Evolutionary conservation across 2,888 invertebrate species (phyloP).

Genomic region (Dolomedes plantarius): DNA sequence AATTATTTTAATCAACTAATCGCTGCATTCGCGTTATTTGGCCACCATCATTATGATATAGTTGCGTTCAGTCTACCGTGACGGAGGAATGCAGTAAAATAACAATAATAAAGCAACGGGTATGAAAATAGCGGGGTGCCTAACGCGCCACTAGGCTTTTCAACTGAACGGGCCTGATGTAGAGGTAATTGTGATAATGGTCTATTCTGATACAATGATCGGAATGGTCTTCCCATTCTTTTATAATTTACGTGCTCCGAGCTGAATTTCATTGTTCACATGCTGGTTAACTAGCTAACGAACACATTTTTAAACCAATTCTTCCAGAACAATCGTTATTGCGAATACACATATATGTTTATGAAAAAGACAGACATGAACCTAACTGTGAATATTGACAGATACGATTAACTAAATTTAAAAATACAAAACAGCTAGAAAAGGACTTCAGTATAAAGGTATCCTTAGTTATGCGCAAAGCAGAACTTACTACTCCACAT

Average conservation of each 20-base stretch:
- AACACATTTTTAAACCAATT: too few species aligned
- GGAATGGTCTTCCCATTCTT: neutral
- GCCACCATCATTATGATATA: neutral
- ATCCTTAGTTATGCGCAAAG: too few species aligned
- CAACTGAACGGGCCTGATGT: neutral
- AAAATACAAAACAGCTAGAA: too few species aligned
- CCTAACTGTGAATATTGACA: too few species aligned
- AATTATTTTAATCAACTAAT: conserved; percentile 34
- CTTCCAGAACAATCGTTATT: too few species aligned
- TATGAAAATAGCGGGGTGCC: neutral
- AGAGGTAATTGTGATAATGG: neutral
- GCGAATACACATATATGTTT: too few species aligned
- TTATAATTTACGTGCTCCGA: neutral
- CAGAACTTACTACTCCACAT: too few species aligned
- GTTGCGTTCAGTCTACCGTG: neutral
- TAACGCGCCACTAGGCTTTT: neutral
- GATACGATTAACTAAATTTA: too few species aligned
- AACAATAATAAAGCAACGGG: neutral
- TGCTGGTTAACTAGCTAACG: too few species aligned
- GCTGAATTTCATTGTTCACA: neutral
- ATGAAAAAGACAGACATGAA: too few species aligned
- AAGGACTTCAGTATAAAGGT: too few species aligned
- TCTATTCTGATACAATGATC: neutral
- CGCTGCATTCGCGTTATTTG: neutral
- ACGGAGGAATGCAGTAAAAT: neutral